Evolutionary conservation across 1,140 invertebrate species (phyloP).

Genomic region (Brachionus asplanchnoidis): DNA sequence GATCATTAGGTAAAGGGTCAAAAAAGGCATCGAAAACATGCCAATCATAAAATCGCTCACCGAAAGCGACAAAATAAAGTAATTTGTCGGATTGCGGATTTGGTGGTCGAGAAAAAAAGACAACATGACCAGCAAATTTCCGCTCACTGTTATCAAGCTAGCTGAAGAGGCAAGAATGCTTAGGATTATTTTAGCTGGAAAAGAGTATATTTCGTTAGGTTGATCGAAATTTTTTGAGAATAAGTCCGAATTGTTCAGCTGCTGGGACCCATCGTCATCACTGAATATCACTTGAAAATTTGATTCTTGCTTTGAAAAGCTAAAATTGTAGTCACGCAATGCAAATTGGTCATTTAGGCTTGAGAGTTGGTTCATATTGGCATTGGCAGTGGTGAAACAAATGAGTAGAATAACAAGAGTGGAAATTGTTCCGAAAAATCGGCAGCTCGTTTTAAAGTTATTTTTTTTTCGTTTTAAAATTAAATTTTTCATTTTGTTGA

Average conservation of each 20-base stretch:
- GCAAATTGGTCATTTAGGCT: background rate
- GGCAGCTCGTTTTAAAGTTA: background rate
- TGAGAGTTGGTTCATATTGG: background rate
- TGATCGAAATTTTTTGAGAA: background rate
- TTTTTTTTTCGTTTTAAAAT: background rate
- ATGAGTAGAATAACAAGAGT: background rate
- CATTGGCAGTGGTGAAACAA: background rate
- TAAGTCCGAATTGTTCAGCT: background rate
- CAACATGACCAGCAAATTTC: slow-evolving; percentile 90
- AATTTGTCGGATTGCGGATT: slow-evolving; percentile 96
- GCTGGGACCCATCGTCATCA: background rate
- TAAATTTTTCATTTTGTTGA: background rate
- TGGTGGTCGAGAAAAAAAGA: slow-evolving; percentile 93
- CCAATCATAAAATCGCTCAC: slow-evolving; percentile 97
- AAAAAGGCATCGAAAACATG: slow-evolving; percentile 79
- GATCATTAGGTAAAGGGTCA: slow-evolving; percentile 82
- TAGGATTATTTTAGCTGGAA: slow-evolving; percentile 16
- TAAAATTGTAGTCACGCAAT: background rate
- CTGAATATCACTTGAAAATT: slow-evolving; percentile 31
- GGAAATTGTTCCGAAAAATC: background rate
- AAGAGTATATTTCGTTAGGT: slow-evolving; percentile 4
- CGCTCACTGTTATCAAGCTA: slow-evolving; percentile 83
- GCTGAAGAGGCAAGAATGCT: background rate
- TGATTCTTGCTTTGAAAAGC: background rate
- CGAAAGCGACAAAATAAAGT: slow-evolving; percentile 96